Evolutionary conservation across 2,797 vertebrate genomes (phyloP), one percentile per base, ranked within the genome.

Genomic region (Malurus splendens): DNA sequence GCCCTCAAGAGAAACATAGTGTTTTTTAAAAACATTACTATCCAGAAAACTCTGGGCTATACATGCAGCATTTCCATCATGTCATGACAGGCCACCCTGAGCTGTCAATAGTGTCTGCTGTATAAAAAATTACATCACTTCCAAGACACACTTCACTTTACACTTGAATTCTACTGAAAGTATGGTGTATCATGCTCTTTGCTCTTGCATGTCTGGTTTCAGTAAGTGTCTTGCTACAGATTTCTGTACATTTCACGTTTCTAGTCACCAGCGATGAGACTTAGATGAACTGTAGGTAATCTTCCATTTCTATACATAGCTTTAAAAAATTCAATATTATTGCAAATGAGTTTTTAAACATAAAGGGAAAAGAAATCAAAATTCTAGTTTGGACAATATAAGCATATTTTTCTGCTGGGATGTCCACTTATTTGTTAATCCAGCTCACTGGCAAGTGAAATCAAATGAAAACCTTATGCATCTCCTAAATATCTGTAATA

Each of bases 101-200:
- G 64, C 55, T 85, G 48, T 93, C 79, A 47, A 74, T 81, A 84
- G 28, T 83, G 81, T 92, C 82, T 91, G 27, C 65, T 60, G 18
- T 74, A 73, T 92, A 91, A 91, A 83, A 95, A 95, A 93, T 89
- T 44, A 12, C 56, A 87, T 54, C 66, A 62, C 28, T 68, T 82
- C 52, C 42, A 75, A 73, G 44, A 79, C 39, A 73, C 1, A 14
- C 41, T 95, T 84, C 57, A 52, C 54, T 83, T 94, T 88, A 87
- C 60, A 52, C 62, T 68, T 94, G 75, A 66, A 87, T 89, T 92
- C 27, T 82, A 36, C 93, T 78, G 80, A 64, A 93, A 86, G 13
- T 45, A 33, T 7, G 3, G 55, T 73, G 18, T 48, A 78, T 64
- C 67, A 56, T 51, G 47, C 13, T 54, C 41, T 83, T 85, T 62